Evolutionary conservation across 2,113 vertebrate genomes (phyloP), one percentile per base, ranked within the genome.

Genomic region (Scomber japonicus): DNA sequence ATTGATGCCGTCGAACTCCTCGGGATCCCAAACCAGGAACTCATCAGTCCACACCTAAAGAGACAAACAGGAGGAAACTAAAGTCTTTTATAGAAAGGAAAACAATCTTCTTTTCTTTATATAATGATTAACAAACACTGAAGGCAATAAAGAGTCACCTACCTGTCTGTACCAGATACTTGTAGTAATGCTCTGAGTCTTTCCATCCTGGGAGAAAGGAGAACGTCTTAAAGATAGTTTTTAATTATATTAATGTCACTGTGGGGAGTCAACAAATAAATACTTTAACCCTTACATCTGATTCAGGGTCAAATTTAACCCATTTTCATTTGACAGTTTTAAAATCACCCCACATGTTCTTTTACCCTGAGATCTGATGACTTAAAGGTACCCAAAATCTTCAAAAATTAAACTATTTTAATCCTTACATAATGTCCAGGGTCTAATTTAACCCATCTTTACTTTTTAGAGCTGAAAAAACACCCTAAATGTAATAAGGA

Each of bases 161-260:
- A 97, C 96, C 94, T 98, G 96, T 44, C 76, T 89, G 90, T 96
- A 97, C 96, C 96, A 97, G 68, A 97, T 84, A 55, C 95, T 97
- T 44, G 94, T 96, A 30, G 95, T 97, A 49, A 97, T 90, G 70
- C 95, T 96, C 88, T 97, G 96, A 71, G 95, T 97, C 72, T 97
- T 95, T 85, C 92, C 90, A 87, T 97, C 96, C 96, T 97, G 85
- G n/a, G 68, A 87, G 24, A 84, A 87, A 87, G 9, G 11, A 79
- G 16, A 45, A 56, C 8, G 2, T 19, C 2, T 31, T 19, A 46
- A 44, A 17, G 0, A 61, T 40, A 40, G 7, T 1, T 40, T 40
- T 40, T 5, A 16, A 48, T 51, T 46, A 56, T 35, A 44, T 72
- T 21, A 21, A 63, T 7, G 3, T 13, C 31, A 13, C 17, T 30